Percentiles rank a stretch among this genome's conserved stretches.
These are phyloP conservation scores for Standfussiana lucernea DNA, from an alignment of 2,888 invertebrate genomes.

Conservation along the genomic window DNA sequence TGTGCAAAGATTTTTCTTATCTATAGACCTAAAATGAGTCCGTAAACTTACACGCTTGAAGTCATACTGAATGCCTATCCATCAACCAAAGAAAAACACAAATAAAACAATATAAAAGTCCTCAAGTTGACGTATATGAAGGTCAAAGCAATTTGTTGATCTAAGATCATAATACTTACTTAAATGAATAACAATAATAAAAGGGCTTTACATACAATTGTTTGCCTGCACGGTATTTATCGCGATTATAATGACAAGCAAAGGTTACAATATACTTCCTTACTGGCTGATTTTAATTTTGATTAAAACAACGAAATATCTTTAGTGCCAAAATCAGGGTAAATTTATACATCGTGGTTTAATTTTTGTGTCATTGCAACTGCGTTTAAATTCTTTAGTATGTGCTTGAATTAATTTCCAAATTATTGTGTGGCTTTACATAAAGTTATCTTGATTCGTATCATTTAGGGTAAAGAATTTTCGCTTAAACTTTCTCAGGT, in stretches of 20 bases:
- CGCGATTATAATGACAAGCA: constrained; percentile 44
- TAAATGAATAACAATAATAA: constrained; percentile 33
- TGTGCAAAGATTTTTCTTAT: background rate
- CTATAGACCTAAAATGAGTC: background rate
- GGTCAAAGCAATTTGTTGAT: constrained; percentile 21
- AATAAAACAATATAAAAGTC: background rate
- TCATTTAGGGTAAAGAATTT: constrained; percentile 38
- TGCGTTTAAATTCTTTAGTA: constrained; percentile 48
- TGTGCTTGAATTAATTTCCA: constrained; percentile 26
- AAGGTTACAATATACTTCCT: constrained; percentile 63
- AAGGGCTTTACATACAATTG: constrained; percentile 31
- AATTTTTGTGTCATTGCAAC: constrained; percentile 57
- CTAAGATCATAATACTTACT: constrained; percentile 29
- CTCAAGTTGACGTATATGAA: constrained; percentile 23
- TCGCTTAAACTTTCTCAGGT: constrained; percentile 48
- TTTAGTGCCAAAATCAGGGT: constrained; percentile 30
- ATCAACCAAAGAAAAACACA: constrained; percentile 7
- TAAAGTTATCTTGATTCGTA: constrained; percentile 34
- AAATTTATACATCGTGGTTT: constrained; percentile 44
- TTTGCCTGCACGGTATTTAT: constrained; percentile 36
- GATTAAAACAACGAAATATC: constrained; percentile 37
- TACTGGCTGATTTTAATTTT: constrained; percentile 38
- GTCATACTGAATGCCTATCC: background rate
- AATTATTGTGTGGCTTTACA: constrained; percentile 46
- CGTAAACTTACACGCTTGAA: background rate